Evolutionary conservation across 2,797 vertebrate genomes (phyloP).

Genomic region (Characodon lateralis): DNA sequence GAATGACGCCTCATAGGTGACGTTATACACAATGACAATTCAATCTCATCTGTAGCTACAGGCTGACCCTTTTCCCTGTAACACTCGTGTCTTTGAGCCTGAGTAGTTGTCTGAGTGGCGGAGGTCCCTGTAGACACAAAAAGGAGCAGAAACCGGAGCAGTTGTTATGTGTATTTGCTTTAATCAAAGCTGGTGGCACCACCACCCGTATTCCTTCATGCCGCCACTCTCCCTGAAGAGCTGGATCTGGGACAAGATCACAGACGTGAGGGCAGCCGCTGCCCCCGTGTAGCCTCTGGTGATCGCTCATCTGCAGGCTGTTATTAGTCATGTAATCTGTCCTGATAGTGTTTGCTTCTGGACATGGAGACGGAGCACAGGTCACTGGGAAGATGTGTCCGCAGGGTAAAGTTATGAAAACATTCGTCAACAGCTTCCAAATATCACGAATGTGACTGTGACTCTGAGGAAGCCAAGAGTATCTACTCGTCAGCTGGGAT

Average conservation of each 20-base stretch:
- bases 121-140: conserved; percentile 60
- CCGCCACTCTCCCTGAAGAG: conserved; percentile 59
- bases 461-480: conserved; percentile 39
- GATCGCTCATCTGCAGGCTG: conserved; percentile 69
- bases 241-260: conserved; percentile 69
- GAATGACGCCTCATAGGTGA: conserved; percentile 74
- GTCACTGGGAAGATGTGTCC: conserved; percentile 66
- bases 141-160: conserved; percentile 64
- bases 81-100: conserved; percentile 64
- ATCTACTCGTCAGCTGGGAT: conserved; percentile 38
- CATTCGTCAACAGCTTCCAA: conserved; percentile 68
- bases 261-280: conserved; percentile 52
- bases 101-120: conserved; percentile 61
- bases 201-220: conserved; percentile 51
- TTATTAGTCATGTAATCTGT: conserved; percentile 79
- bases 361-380: conserved; percentile 70
- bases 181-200: conserved; percentile 75
- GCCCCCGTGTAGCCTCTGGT: conserved; percentile 61
- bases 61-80: conserved; percentile 60
- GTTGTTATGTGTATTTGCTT: conserved; percentile 70
- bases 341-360: conserved; percentile 73
- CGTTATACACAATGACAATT: conserved; percentile 80
- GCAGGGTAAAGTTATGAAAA: conserved; percentile 66
- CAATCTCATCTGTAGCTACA: conserved; percentile 69
- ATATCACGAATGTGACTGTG: conserved; percentile 59